phyloP scores from a whole-genome alignment of 2,113 vertebrate species.

The Ictidomys tridecemlineatus region DNA sequence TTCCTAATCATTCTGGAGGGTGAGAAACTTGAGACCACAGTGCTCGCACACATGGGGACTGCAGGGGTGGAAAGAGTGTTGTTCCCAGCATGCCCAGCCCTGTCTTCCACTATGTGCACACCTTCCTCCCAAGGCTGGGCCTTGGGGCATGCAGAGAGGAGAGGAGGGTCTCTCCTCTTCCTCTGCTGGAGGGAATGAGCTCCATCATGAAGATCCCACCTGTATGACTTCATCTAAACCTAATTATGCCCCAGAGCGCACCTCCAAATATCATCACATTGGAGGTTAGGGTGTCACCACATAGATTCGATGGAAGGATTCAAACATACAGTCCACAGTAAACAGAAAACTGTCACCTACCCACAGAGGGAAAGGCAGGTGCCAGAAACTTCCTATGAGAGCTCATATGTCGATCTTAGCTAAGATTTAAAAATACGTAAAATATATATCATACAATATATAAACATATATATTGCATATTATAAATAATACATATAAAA shows the following conservation, averaged over 20 bases:
- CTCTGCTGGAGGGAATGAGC: too few relatives aligned
- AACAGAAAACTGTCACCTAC: background rate
- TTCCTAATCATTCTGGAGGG: too few relatives aligned
- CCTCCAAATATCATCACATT: too few relatives aligned
- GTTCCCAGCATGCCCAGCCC: background rate
- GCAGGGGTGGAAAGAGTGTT: background rate
- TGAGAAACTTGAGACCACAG: too few relatives aligned
- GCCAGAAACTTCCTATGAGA: background rate
- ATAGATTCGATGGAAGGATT: background rate
- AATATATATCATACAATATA: background rate
- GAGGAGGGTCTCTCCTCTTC: background rate
- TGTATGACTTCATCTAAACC: background rate
- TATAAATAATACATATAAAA: too few relatives aligned
- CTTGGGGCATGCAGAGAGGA: too few relatives aligned
- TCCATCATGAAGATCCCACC: background rate
- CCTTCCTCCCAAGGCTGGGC: too few relatives aligned
- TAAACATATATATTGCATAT: background rate
- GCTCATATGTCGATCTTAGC: background rate
- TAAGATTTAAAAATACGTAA: background rate
- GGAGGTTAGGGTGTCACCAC: too few relatives aligned
- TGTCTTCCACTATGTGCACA: background rate
- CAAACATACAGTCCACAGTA: background rate
- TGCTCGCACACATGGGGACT: too few relatives aligned
- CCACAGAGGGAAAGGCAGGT: background rate
- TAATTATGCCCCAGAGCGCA: too few relatives aligned